phyloP scores from a whole-genome alignment of 2,797 vertebrate genomes.

The Sebastes ruberrimus region DNA sequence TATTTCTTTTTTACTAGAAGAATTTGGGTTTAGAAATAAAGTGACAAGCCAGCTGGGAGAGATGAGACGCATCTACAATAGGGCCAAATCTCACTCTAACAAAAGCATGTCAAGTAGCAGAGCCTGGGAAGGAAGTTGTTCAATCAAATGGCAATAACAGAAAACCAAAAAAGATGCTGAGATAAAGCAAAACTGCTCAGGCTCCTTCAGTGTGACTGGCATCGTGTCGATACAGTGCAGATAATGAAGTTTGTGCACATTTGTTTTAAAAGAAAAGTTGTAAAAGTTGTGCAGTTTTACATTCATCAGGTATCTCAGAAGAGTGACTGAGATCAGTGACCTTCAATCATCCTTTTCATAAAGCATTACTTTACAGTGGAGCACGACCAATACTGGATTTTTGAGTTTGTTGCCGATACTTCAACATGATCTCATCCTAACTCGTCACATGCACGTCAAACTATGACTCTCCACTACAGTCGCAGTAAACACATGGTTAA shows the following conservation, averaged over 20 bases:
- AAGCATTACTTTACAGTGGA: background rate
- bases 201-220: conserved; percentile 11
- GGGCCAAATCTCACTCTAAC: conserved; percentile 12
- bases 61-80: conserved; percentile 18
- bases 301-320: background rate
- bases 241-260: background rate
- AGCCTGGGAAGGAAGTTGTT: conserved; percentile 10
- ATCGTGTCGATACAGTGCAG: background rate
- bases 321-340: background rate
- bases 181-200: conserved; percentile 14
- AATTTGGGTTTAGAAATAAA: conserved; percentile 45
- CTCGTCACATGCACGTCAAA: too few species aligned
- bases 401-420: too few species aligned
- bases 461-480: too few species aligned
- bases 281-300: background rate
- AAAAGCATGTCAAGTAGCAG: conserved; percentile 24
- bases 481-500: too few species aligned
- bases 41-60: conserved; percentile 33
- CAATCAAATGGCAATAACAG: conserved; percentile 31
- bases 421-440: too few species aligned
- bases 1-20: background rate
- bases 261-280: background rate
- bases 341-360: background rate
- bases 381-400: too few species aligned
- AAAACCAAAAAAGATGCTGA: conserved; percentile 36